Evolutionary conservation across 2,888 invertebrate genomes (phyloP), one percentile per base, ranked within the genome.

Genomic region (Tridacna gigas): DNA sequence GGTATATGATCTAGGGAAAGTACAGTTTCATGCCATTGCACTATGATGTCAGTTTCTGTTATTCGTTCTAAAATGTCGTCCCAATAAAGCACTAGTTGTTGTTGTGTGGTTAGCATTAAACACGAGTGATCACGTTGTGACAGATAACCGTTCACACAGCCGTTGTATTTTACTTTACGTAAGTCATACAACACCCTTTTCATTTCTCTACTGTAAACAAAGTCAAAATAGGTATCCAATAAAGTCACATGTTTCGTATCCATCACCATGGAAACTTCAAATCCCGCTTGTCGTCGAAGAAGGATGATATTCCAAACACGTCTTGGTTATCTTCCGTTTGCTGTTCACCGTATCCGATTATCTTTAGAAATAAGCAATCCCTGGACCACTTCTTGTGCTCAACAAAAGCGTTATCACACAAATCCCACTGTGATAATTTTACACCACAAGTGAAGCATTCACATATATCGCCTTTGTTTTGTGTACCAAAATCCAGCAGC

Each of bases 121-220:
- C 82, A 84, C 15, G 79, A 51, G 37, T 84, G 84, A 61, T 82
- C 74, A 37, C 4, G 20, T 77, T 84, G 84, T 12, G 82, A 84
- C 25, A 82, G 56, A 67, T 61, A n/a, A 56, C 63, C 37, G 11
- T 51, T 74, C 60, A 56, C 37, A 69, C 84, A 84, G 18, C 84
- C 84, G 2, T 22, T 9, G 74, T 82, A 82, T 48, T 73, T 82
- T 26, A 22, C 77, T 77, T 60, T 77, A 61, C 79, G 74, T 0
- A 84, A 79, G 22, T 51, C 18, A 48, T 26, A 28, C 79, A 82
- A 77, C 26, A 71, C 75, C 0, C n/a, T n/a, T 15, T 20, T 60
- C 26, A 82, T 84, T 77, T 84, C 84, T 51, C 76, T 73, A 60
- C 79, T 79, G 45, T 84, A 84, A 66, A 80, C 76, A 76, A 81